Evolutionary conservation across 2,113 vertebrate genomes (phyloP), one percentile per base, ranked within the genome.

Genomic region (Hucho hucho): DNA sequence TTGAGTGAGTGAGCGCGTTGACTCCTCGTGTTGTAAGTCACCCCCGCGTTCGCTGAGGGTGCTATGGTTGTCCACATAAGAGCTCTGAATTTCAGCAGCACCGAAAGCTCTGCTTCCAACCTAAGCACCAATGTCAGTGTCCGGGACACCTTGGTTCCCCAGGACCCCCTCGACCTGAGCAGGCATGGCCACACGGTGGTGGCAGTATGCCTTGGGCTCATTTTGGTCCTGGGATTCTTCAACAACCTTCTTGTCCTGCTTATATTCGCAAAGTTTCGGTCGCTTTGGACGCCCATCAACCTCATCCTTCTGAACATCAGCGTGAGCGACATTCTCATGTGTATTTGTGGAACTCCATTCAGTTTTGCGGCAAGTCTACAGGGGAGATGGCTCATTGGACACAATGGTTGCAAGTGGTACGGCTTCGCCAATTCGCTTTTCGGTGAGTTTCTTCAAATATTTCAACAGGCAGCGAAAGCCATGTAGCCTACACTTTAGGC

Each of bases 351-450:
- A 53, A 94, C 93, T 0, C 93, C 92, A 0, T 89, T 93, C 80
- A 93, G 92, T 26, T 93, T 94, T 71, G 92, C 91, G 0, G 91
- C 93, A 20, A 93, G 90, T 68, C 46, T 93, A 32, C 83, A 81
- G 20, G 92, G 92, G 0, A 79, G 85, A 7, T 93, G 91, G 93
- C 82, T 93, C 0, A 85, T 92, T 0, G 93, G 93, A 25, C 77
- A 84, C 6, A 6, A 70, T 14, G 90, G 90, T 61, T 94, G 93
- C 81, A 84, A 74, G 84, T 93, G 90, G 93, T 93, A 93, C 79
- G 92, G 91, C 1, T 94, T 93, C 80, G 91, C 90, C 77, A 94
- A 93, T 69, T 92, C 93, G n/a, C 88, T 93, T 24, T 93, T 93
- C 68, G 91, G 93, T 94, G 69, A 93, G 93, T 84, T 24, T 20